Conservation (phyloP, 1,140 invertebrate species). For the Nephotettix cincticeps region DNA sequence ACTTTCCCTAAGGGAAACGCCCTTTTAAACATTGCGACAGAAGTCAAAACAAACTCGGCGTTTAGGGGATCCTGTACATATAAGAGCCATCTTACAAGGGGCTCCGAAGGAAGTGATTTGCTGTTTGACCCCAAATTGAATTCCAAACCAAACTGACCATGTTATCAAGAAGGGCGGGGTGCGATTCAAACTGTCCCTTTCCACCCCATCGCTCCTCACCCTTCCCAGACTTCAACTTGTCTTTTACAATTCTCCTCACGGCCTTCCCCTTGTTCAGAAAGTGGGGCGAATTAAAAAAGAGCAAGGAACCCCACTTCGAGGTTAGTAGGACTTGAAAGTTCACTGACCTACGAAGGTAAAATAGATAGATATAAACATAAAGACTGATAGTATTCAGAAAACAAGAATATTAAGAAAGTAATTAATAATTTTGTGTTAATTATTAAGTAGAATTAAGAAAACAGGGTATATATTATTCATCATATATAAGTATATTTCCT, state of each 20-base stretch:
- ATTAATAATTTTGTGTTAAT: no score
- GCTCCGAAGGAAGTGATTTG: background rate
- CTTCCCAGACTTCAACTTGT: slow-evolving; percentile 7
- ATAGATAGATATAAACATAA: no score
- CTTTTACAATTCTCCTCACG: slow-evolving; percentile 6
- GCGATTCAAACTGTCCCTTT: slow-evolving; percentile 6
- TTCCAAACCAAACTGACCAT: slow-evolving; percentile 12
- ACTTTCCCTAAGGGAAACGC: no score
- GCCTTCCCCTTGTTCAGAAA: background rate
- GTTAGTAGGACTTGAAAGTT: background rate
- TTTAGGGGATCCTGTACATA: slow-evolving; percentile 7
- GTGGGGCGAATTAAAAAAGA: slow-evolving; percentile 11
- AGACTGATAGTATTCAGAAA: no score
- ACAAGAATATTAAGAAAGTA: no score
- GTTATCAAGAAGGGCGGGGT: slow-evolving; percentile 7
- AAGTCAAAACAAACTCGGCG: background rate
- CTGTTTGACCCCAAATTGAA: slow-evolving; percentile 19
- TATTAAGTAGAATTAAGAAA: no score
- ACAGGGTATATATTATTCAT: no score
- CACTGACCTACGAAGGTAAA: background rate
- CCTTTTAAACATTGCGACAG: no score
- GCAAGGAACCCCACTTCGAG: background rate
- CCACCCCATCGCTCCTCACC: slow-evolving; percentile 14
- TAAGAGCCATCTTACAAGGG: slow-evolving; percentile 4
- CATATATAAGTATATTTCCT: no score